Evolutionary conservation across 2,888 invertebrate species (phyloP), one percentile per base, ranked within the genome.

Genomic region (Sisyra terminalis): DNA sequence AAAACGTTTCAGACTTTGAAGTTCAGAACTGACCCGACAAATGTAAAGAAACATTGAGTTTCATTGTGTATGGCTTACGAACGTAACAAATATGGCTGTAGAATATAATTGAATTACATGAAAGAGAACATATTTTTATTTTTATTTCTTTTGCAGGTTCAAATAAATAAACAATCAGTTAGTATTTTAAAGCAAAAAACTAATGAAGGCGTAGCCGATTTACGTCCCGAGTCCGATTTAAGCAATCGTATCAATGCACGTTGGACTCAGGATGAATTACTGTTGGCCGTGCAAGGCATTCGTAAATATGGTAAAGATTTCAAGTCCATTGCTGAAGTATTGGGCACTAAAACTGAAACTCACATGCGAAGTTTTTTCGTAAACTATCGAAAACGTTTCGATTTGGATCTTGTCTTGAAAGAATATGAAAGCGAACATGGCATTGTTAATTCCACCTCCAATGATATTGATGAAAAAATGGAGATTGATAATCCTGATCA

Each of bases 291-390:
- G 29, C 87, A 92, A 56, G 93, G 90, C 55, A 75, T 80, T 45
- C 70, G 79, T 48, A 83, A 83, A 64, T 82, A 79, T 55, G 85
- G 85, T 59, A 83, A 84, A 67, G 84, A 92, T 61, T 90, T 87
- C 61, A 77, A 87, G 65, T 88, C 90, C 24, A 94, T 96, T 50
- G 90, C 96, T 11, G 93, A 94, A 59, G 82, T 90, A 9, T 74
- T 96, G 49, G 92, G 92, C 47, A 96, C 90, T 41, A 96, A 96
- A 68, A 90, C 87, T 1, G 94, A 93, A 63, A 78, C 83, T 40
- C 93, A 94, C 59, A 73, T 96, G 37, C 79, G 90, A 49, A 81
- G 82, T 39, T 96, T 94, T 66, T 96, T 88, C 64, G 75, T 86
- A 7, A 90, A 87, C 57, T 87, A 94, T 64, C 77, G 90, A 39